Evolutionary conservation across 1,140 invertebrate species (phyloP).

Genomic region (Sitophilus oryzae): DNA sequence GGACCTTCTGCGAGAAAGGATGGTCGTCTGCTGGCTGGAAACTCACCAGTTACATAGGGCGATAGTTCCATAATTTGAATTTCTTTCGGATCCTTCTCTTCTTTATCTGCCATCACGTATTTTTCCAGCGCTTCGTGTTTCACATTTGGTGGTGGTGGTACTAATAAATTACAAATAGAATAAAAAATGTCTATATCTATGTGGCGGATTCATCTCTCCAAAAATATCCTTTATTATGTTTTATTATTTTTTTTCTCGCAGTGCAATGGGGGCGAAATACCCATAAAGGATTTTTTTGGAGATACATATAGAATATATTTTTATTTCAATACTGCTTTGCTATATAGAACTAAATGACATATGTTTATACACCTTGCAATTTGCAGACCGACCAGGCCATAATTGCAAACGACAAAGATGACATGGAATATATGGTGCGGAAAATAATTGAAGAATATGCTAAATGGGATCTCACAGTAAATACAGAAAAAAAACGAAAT

Average conservation of each 20-base stretch:
- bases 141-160: constrained; percentile 3
- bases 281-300: not conserved
- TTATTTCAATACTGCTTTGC: no score
- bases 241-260: not conserved
- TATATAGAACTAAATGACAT: no score
- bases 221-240: no score
- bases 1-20: constrained; percentile 16
- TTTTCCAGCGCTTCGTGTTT: constrained; percentile 8
- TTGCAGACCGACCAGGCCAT: no score
- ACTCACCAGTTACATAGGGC: constrained; percentile 5
- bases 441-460: no score
- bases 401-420: no score
- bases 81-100: not conserved
- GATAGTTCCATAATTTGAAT: constrained; percentile 22
- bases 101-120: constrained; percentile 14
- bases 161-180: not conserved
- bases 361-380: no score
- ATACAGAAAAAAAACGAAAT: no score
- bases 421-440: no score
- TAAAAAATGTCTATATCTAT: no score
- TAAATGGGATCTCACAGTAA: no score
- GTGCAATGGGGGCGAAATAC: not conserved
- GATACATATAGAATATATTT: not conserved
- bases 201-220: no score
- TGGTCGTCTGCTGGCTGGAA: constrained; percentile 13